Conservation (phyloP, 2,888 invertebrate species). For the Sesamia inferens region DNA sequence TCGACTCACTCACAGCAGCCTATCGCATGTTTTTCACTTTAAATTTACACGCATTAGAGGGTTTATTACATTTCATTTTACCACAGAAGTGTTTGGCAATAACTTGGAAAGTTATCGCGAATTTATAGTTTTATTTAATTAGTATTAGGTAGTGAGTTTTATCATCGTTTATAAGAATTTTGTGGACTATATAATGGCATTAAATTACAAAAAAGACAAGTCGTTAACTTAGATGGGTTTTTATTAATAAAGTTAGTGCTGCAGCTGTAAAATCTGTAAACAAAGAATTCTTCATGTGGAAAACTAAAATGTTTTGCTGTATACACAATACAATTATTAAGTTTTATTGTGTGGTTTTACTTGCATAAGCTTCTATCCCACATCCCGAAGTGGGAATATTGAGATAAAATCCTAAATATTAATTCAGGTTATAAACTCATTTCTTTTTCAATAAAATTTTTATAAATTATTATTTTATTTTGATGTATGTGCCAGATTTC, state of each 20-base stretch:
- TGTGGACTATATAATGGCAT: not conserved
- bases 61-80: conserved; percentile 61
- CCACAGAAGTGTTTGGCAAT: conserved; percentile 34
- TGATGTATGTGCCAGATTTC: no score
- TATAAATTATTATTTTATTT: no score
- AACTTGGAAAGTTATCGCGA: conserved; percentile 55
- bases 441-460: no score
- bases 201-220: not conserved
- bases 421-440: no score
- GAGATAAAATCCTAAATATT: no score
- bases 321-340: no score
- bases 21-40: conserved; percentile 73
- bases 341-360: no score
- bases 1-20: conserved; percentile 57
- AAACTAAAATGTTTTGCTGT: not conserved
- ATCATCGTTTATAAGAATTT: not conserved
- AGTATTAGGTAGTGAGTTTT: conserved; percentile 17
- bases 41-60: conserved; percentile 71
- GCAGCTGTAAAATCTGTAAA: not conserved
- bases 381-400: no score
- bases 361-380: no score
- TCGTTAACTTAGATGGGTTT: not conserved
- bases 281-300: not conserved
- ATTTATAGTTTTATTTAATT: conserved; percentile 47
- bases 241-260: not conserved